These are phyloP conservation scores for Phrynocephalus guinanensis DNA, from an alignment of 2,797 vertebrate genomes.

Conservation along the genomic window DNA sequence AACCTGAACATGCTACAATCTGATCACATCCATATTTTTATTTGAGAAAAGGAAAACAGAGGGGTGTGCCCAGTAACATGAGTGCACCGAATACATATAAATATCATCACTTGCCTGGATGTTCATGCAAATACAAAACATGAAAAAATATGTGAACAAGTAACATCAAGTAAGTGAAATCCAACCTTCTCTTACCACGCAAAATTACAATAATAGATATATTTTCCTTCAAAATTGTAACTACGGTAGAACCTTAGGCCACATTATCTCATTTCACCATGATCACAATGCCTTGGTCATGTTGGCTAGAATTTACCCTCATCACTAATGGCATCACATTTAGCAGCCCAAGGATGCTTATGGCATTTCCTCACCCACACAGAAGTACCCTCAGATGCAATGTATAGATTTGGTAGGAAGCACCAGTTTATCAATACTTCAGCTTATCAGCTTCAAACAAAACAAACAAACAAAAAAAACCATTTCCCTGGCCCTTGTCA, in stretches of 20 bases:
- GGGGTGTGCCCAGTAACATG: neutral
- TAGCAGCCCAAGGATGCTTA: neutral
- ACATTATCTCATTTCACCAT: neutral
- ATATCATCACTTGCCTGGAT: neutral
- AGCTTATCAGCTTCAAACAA: neutral
- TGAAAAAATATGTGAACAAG: neutral
- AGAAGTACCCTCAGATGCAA: neutral
- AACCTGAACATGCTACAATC: conserved; percentile 12
- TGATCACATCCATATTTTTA: neutral
- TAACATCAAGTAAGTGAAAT: neutral
- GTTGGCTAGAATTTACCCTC: neutral
- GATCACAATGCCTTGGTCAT: neutral
- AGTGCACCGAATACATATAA: conserved; percentile 1
- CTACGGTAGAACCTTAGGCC: neutral
- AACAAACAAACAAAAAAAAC: conserved; percentile 3
- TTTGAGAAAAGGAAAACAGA: neutral
- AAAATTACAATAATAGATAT: neutral
- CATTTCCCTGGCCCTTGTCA: neutral
- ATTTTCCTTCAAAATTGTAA: neutral
- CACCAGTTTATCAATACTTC: neutral
- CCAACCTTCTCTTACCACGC: neutral
- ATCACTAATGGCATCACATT: neutral
- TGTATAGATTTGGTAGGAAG: neutral
- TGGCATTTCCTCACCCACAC: neutral
- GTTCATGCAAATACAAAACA: conserved; percentile 21